phyloP scores from a whole-genome alignment of 1,140 invertebrate genomes.

The Stegodyphus dumicola region DNA sequence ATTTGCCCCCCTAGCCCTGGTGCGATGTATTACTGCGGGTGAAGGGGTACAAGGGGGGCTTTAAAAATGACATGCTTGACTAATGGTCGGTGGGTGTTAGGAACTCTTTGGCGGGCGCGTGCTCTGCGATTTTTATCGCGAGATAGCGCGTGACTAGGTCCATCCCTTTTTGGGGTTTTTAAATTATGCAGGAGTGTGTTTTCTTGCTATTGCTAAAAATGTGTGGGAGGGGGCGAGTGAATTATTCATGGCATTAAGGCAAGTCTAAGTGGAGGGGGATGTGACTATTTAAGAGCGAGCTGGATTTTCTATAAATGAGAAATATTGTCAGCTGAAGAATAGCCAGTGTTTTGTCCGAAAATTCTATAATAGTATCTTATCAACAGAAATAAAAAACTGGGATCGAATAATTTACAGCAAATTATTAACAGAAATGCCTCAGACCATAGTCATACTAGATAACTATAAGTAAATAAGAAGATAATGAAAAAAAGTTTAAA shows the following conservation, averaged over 20 bases:
- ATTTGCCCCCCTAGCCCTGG: constrained; percentile 10
- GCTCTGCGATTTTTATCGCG: constrained; percentile 52
- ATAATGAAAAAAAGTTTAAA: no score
- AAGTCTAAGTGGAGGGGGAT: neutral
- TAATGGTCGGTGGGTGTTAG: constrained; percentile 48
- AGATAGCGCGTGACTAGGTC: constrained; percentile 27
- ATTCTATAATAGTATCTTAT: no score
- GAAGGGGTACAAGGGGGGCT: neutral
- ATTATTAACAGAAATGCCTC: no score
- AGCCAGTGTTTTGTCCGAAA: no score
- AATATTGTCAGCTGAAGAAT: no score
- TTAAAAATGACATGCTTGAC: constrained; percentile 57
- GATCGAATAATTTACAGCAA: no score
- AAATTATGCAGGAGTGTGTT: constrained; percentile 48
- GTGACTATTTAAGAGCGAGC: no score
- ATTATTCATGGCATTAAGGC: constrained; percentile 29
- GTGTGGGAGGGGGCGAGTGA: neutral
- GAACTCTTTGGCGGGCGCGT: constrained; percentile 39
- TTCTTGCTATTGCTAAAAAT: neutral
- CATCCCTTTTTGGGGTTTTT: constrained; percentile 14
- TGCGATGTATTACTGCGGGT: neutral
- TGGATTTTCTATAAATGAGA: no score
- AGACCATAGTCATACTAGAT: no score
- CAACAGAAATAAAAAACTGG: no score
- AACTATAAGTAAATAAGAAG: no score